These are phyloP conservation scores for Cariama cristata DNA, from an alignment of 2,113 vertebrate species.

Conservation along the genomic window DNA sequence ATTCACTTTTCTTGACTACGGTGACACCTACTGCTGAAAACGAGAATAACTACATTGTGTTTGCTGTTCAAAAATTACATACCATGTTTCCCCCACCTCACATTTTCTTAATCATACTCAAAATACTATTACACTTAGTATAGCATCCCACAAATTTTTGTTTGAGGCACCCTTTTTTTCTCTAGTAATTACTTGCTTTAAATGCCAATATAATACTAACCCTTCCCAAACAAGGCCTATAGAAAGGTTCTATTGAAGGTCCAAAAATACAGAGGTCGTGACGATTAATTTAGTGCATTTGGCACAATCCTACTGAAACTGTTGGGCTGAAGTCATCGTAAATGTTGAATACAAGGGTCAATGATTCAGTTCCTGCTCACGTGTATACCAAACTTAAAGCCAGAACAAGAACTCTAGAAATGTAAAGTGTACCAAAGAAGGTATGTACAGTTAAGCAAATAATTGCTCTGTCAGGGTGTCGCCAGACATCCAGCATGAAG, in stretches of 20 bases:
- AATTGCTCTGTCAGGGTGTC: not conserved
- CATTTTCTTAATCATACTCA: not conserved
- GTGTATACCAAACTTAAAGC: not conserved
- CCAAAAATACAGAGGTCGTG: not conserved
- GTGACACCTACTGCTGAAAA: conserved; percentile 52
- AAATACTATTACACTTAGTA: not conserved
- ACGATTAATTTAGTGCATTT: not conserved
- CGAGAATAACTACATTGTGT: not conserved
- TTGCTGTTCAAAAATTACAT: not conserved
- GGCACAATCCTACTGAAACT: not conserved
- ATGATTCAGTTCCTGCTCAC: not conserved
- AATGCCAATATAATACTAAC: not conserved
- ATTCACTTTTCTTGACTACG: not conserved
- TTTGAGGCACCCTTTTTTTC: not conserved
- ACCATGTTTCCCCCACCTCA: not conserved
- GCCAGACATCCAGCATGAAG: not conserved
- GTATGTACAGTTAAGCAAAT: not conserved
- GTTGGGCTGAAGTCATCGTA: not conserved
- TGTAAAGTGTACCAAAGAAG: not conserved
- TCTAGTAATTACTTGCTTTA: not conserved
- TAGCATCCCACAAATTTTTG: not conserved
- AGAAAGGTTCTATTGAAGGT: not conserved
- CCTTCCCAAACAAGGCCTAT: not conserved
- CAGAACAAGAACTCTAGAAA: not conserved
- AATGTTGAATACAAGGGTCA: not conserved